phyloP scores from a whole-genome alignment of 2,113 vertebrate species.

The Odocoileus virginianus region DNA sequence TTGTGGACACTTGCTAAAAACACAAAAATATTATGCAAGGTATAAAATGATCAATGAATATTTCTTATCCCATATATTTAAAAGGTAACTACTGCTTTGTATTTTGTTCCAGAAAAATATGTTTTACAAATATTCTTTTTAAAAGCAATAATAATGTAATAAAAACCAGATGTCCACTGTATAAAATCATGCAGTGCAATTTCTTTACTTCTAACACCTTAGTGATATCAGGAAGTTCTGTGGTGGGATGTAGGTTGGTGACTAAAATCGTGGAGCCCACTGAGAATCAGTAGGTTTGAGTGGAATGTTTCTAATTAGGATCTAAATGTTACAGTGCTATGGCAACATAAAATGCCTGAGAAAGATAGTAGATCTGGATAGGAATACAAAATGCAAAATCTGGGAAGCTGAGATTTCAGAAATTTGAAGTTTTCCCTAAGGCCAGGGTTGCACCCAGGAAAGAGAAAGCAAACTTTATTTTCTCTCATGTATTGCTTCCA shows the following conservation, averaged over 20 bases:
- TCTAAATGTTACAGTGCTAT: background rate
- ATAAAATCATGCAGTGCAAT: constrained; percentile 38
- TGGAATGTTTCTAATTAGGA: constrained; percentile 44
- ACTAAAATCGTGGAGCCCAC: constrained; percentile 18
- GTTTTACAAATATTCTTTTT: constrained; percentile 27
- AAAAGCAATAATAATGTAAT: constrained; percentile 38
- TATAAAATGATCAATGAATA: constrained; percentile 26
- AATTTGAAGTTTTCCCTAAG: background rate
- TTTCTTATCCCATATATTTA: constrained; percentile 14
- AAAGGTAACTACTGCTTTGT: constrained; percentile 8
- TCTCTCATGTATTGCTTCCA: background rate
- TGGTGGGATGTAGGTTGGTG: constrained; percentile 8
- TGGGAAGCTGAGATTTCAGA: background rate
- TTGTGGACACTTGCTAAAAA: constrained; percentile 41
- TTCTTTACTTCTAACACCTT: constrained; percentile 41
- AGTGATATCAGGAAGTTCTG: constrained; percentile 46
- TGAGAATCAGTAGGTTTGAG: background rate
- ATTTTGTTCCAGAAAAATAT: constrained; percentile 41
- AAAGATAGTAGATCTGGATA: background rate
- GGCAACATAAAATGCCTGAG: background rate
- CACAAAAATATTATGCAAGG: constrained; percentile 21
- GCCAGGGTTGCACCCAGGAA: background rate
- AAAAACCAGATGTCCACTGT: constrained; percentile 7
- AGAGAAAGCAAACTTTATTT: background rate
- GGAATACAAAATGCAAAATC: background rate